These are phyloP conservation scores for Echiichthys vipera DNA, from an alignment of 2,797 vertebrate species.

Conservation along the genomic window DNA sequence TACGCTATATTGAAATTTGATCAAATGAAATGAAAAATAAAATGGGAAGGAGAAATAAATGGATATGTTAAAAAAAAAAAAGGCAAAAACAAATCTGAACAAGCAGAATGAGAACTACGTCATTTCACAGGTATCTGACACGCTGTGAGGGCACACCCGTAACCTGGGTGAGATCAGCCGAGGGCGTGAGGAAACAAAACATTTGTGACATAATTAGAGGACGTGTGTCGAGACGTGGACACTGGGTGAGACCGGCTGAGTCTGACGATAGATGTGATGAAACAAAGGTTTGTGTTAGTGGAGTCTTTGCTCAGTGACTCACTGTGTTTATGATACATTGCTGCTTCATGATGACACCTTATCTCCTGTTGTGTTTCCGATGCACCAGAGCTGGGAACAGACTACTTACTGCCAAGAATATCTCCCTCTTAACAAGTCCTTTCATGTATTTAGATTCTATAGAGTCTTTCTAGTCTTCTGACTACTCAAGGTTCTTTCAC, in stretches of 20 bases:
- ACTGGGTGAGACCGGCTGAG: slow-evolving; percentile 18
- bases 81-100: not conserved
- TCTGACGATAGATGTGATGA: not conserved
- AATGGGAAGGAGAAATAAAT: not conserved
- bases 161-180: not conserved
- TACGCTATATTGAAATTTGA: no score
- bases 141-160: not conserved
- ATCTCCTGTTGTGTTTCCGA: not conserved
- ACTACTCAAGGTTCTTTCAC: no score
- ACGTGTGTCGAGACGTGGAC: not conserved
- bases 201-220: slow-evolving; percentile 1
- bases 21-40: not conserved
- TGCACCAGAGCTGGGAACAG: not conserved
- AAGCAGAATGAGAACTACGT: no score
- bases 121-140: not conserved
- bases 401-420: not conserved
- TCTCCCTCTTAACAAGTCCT: no score
- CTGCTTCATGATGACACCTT: not conserved
- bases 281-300: not conserved
- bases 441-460: not conserved
- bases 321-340: not conserved
- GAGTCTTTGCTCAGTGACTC: slow-evolving; percentile 23
- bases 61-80: not conserved
- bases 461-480: no score
- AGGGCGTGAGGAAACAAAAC: slow-evolving; percentile 1